Evolutionary conservation across 2,888 invertebrate species (phyloP), one percentile per base, ranked within the genome.

Genomic region (Gerris lacustris): DNA sequence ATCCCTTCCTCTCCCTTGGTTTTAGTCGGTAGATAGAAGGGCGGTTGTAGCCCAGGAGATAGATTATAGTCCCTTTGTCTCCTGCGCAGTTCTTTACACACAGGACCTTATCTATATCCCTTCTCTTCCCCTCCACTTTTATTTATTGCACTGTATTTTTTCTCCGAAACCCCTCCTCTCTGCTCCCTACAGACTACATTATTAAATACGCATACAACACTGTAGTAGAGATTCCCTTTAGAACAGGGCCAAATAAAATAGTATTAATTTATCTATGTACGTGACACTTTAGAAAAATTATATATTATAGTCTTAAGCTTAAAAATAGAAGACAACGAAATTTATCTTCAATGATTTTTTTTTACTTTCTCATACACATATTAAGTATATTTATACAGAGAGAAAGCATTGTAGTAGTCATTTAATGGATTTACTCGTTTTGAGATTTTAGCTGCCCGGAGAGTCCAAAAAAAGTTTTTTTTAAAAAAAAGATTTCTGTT

Each of bases 1-100:
- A 55, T 55, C 9, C 55, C 55, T 31, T 31, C 31, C 31, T 31
- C 31, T 31, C 31, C 31, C 31, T 31, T 31, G 31, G 31, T 31
- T 31, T 31, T 31, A 31, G 31, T 31, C 31, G 31, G 15, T 55
- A 55, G 55, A 55, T 55, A 55, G 55, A 55, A 55, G 55, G 55
- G 55, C 31, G 31, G 31, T 31, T 31, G 31, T 31, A 31, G 31
- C 55, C 55, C 55, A 11, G 55, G 55, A 55, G 55, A 55, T 55
- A 55, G 55, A 55, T 55, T 55, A 55, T 55, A 55, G 55, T 55
- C 55, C 15, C 15, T 55, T 55, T 55, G 55, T 55, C 55, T 55
- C 31, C 55, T 55, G 55, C 55, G 55, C 55, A 55, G 55, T 55
- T 15, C 31, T 31, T 55, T 55, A 55, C 55, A 55, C 55, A 55